Conservation (phyloP, 2,113 vertebrate species). For the Sander lucioperca region DNA sequence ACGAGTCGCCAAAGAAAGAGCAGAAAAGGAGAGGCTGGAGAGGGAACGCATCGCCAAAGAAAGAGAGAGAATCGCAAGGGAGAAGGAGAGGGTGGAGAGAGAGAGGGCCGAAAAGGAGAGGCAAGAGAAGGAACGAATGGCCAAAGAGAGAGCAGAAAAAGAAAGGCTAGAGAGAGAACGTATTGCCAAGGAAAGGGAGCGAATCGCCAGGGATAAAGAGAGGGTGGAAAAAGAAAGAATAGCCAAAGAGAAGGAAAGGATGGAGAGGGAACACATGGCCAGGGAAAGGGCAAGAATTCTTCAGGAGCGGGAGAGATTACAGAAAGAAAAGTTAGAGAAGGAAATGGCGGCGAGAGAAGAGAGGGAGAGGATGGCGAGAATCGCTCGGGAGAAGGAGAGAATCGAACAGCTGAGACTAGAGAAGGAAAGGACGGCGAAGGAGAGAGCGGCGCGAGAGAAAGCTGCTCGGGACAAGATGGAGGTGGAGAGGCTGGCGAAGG, state of each 20-base stretch:
- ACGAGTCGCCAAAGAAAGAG: background rate
- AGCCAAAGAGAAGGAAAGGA: conserved; percentile 7
- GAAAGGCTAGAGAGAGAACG: accelerated
- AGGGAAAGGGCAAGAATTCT: background rate
- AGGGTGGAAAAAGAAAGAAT: background rate
- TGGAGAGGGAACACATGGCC: conserved; percentile 8
- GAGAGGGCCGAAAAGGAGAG: background rate
- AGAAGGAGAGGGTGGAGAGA: background rate
- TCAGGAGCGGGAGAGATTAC: background rate
- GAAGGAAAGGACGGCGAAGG: conserved; percentile 18
- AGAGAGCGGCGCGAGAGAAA: conserved; percentile 10
- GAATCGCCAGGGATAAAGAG: conserved; percentile 6
- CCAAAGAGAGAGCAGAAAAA: background rate
- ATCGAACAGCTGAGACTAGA: background rate
- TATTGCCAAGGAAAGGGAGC: accelerated
- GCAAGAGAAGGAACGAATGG: background rate
- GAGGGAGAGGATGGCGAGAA: conserved; percentile 4
- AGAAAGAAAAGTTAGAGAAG: background rate
- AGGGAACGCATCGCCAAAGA: conserved; percentile 19
- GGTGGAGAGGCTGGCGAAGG: conserved; percentile 12
- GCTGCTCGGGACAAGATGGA: conserved; percentile 29
- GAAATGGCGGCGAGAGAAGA: background rate
- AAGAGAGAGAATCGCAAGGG: background rate
- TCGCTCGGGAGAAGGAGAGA: background rate
- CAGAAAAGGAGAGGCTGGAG: background rate